Percentiles rank a stretch among this genome's conserved stretches.
Evolutionary conservation across 2,113 vertebrate species (phyloP).

Genomic region (Scomber colias): DNA sequence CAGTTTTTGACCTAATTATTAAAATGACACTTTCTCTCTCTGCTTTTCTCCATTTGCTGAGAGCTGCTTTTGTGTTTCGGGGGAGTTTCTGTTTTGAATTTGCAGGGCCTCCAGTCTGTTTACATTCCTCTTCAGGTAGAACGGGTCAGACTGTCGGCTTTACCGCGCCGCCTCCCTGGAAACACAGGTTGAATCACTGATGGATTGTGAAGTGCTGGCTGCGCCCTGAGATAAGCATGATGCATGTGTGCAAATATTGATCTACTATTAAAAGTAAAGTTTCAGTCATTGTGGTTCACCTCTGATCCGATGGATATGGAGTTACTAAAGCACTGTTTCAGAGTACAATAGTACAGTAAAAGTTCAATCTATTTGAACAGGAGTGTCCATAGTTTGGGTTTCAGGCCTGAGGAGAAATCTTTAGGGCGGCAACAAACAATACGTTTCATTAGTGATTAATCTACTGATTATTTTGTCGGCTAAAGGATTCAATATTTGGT

Average conservation of each 20-base stretch:
- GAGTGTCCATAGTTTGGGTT: too few relatives aligned
- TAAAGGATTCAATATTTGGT: too few relatives aligned
- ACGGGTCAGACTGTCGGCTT: conserved; percentile 19
- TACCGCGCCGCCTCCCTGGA: not conserved
- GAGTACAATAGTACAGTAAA: too few relatives aligned
- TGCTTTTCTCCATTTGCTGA: not conserved
- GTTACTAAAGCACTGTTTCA: not conserved
- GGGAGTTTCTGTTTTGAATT: conserved; percentile 43
- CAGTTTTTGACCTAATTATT: not conserved
- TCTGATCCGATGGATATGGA: too few relatives aligned
- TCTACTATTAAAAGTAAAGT: not conserved
- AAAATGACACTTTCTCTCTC: not conserved
- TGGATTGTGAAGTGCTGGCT: not conserved
- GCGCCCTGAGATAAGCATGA: not conserved
- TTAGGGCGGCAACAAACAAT: too few relatives aligned
- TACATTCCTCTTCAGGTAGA: conserved; percentile 71
- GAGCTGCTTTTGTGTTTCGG: not conserved
- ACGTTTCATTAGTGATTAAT: too few relatives aligned
- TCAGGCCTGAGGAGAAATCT: too few relatives aligned
- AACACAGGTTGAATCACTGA: conserved; percentile 18
- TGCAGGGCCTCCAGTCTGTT: conserved; percentile 62
- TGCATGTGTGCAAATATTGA: conserved; percentile 30
- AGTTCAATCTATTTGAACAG: too few relatives aligned
- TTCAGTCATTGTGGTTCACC: not conserved
- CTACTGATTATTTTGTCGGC: too few relatives aligned